These are phyloP conservation scores for Pelecanoides urinatrix DNA, from an alignment of 2,113 vertebrate species.

Conservation along the genomic window DNA sequence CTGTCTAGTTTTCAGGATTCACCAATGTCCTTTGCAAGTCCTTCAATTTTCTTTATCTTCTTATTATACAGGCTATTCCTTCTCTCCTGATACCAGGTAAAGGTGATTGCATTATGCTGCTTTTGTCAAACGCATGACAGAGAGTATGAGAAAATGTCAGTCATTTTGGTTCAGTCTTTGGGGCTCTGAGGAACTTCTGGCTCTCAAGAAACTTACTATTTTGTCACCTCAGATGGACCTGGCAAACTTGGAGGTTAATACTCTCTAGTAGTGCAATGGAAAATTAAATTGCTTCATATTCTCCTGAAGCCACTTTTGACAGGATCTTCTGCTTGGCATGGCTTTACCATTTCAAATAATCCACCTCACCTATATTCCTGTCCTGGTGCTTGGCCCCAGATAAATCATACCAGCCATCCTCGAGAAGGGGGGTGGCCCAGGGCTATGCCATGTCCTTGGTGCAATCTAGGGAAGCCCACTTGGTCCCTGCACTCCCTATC, in stretches of 20 bases:
- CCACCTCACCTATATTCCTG: neutral
- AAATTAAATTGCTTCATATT: neutral
- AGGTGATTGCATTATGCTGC: neutral
- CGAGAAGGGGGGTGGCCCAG: neutral
- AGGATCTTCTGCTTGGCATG: neutral
- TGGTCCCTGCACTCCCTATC: neutral
- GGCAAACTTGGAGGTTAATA: neutral
- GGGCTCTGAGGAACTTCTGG: neutral
- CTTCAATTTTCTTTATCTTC: neutral
- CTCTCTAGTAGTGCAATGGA: neutral
- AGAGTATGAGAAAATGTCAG: slow-evolving; percentile 21
- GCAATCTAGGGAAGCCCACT: neutral
- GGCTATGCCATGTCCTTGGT: neutral
- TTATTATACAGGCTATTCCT: neutral
- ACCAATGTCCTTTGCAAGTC: neutral
- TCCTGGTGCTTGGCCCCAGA: neutral
- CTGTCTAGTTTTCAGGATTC: neutral
- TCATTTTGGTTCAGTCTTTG: neutral
- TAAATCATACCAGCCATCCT: fast-evolving
- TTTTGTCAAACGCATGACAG: neutral
- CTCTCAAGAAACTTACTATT: neutral
- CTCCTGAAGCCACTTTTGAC: neutral
- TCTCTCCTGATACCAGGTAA: neutral
- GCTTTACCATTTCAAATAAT: neutral
- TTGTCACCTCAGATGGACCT: neutral